Conservation (phyloP, 2,113 vertebrate genomes). For the Acanthochromis polyacanthus region DNA sequence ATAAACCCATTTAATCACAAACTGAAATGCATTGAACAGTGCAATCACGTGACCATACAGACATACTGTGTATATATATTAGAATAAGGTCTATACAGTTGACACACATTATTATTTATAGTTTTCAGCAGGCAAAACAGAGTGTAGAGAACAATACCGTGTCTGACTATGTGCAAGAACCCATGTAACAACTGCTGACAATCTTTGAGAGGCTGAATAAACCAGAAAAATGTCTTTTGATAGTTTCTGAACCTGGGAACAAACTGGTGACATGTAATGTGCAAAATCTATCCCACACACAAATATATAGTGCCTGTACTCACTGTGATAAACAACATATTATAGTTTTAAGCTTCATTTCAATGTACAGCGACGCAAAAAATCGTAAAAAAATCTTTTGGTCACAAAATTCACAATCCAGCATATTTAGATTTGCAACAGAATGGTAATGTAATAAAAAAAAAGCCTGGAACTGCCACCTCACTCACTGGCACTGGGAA, state of each 20-base stretch:
- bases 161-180: conserved; percentile 14
- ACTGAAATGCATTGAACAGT: conserved; percentile 37
- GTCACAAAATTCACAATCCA: conserved; percentile 43
- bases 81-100: conserved; percentile 19
- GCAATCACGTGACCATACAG: conserved; percentile 34
- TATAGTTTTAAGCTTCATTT: background rate
- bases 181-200: background rate
- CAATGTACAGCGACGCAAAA: background rate
- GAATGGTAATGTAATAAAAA: background rate
- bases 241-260: background rate
- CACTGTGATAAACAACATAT: too few species aligned
- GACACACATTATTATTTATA: conserved; percentile 31
- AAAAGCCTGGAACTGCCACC: conserved; percentile 5
- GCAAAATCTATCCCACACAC: conserved; percentile 21
- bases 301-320: background rate
- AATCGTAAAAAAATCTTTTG: conserved; percentile 35
- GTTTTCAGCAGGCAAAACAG: conserved; percentile 45
- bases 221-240: conserved; percentile 7
- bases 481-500: background rate
- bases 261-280: conserved; percentile 36
- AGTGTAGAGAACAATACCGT: conserved; percentile 14
- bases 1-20: conserved; percentile 7
- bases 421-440: conserved; percentile 26
- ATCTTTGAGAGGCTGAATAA: background rate
- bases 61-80: conserved; percentile 26